phyloP scores from a whole-genome alignment of 2,797 vertebrate genomes.

The Cuculus canorus region DNA sequence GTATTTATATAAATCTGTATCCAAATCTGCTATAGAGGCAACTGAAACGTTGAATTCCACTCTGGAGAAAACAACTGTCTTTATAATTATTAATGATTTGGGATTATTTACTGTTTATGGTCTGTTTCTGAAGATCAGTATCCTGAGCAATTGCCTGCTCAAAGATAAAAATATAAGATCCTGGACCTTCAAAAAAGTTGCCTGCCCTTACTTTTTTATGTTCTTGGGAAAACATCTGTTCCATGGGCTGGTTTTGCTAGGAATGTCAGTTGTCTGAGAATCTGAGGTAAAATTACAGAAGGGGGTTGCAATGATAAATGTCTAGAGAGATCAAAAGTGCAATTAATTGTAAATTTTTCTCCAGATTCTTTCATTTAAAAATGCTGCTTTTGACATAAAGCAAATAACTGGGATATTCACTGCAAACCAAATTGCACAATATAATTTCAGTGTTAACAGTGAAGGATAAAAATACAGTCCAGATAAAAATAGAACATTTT shows the following conservation, averaged over 20 bases:
- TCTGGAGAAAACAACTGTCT: not conserved
- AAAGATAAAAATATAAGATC: not conserved
- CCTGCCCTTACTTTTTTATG: not conserved
- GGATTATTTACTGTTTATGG: not conserved
- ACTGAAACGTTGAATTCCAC: not conserved
- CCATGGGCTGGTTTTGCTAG: not conserved
- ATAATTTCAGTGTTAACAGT: not conserved
- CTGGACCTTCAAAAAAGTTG: not conserved
- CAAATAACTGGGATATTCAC: not conserved
- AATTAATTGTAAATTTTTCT: not conserved
- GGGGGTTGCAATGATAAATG: not conserved
- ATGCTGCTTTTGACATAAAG: not conserved
- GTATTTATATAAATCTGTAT: not conserved
- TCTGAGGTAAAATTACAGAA: not conserved
- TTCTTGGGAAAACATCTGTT: not conserved
- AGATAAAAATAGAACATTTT: not conserved
- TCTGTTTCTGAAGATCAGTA: not conserved
- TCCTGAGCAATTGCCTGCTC: not conserved
- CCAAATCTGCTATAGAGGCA: not conserved
- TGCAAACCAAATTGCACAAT: not conserved
- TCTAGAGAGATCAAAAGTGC: not conserved
- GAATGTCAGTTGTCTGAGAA: not conserved
- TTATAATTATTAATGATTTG: not conserved
- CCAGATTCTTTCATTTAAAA: not conserved
- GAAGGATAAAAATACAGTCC: not conserved